These are phyloP conservation scores for Anthopleura xanthogrammica DNA, from an alignment of 92 coral and sea anemone genomes.

Conservation along the genomic window DNA sequence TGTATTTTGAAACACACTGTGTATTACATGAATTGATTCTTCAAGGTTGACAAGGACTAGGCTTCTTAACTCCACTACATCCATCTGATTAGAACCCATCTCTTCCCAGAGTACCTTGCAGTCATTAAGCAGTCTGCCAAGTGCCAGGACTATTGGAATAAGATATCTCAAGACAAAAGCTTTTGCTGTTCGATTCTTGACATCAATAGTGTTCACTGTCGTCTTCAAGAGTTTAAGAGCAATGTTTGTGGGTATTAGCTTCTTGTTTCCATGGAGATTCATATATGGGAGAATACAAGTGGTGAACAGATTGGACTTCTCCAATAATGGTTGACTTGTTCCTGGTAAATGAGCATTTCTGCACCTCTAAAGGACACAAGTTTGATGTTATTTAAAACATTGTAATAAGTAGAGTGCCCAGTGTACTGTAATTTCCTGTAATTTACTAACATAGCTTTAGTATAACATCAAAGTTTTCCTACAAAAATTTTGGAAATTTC, in stretches of 20 bases:
- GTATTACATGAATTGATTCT: constrained; percentile 28
- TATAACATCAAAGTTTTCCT: too few species aligned
- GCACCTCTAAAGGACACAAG: constrained; percentile 24
- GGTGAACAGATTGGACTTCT: constrained; percentile 27
- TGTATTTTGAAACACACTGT: constrained; percentile 28
- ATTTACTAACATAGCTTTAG: too few species aligned
- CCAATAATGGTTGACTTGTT: constrained; percentile 33
- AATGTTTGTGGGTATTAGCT: constrained; percentile 27
- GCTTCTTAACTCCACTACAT: constrained; percentile 46
- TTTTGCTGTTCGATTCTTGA: background rate
- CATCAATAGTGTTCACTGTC: constrained; percentile 24
- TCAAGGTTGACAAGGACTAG: constrained; percentile 49
- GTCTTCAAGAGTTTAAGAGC: constrained; percentile 50
- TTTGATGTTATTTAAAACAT: too few species aligned
- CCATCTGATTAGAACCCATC: constrained; percentile 49
- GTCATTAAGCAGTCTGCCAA: constrained; percentile 58
- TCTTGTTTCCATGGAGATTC: constrained; percentile 36
- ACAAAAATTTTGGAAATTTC: too few species aligned
- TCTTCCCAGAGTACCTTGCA: constrained; percentile 65
- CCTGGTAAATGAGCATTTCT: background rate
- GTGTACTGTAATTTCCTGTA: too few species aligned
- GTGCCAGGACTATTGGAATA: constrained; percentile 50
- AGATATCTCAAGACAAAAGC: constrained; percentile 40
- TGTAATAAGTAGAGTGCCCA: too few species aligned
- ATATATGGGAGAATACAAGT: constrained; percentile 56